Conservation (phyloP, 2,113 vertebrate species). For the Notothenia rossii region DNA sequence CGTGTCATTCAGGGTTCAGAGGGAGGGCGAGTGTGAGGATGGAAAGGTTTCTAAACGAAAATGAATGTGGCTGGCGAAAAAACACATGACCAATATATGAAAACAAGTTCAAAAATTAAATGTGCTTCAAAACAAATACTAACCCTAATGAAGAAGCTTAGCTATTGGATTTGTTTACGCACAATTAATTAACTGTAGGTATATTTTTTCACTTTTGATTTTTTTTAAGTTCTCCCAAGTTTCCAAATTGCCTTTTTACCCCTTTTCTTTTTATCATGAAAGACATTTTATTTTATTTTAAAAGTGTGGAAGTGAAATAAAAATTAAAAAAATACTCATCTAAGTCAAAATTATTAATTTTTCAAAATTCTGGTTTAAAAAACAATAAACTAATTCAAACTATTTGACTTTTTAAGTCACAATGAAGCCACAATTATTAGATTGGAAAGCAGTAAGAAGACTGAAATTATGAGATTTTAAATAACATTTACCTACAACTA, state of each 20-base stretch:
- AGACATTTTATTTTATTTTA: neutral
- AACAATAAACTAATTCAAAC: neutral
- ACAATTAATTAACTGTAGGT: neutral
- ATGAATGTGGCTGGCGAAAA: neutral
- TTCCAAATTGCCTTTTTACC: no score
- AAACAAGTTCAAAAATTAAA: no score
- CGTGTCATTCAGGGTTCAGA: slow-evolving; percentile 2
- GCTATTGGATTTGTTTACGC: no score
- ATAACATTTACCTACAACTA: no score
- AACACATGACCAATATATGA: neutral
- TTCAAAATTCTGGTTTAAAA: neutral
- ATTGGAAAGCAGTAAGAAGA: neutral
- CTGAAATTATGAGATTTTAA: neutral
- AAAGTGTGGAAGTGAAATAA: neutral
- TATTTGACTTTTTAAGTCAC: neutral
- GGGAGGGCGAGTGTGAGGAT: slow-evolving; percentile 1
- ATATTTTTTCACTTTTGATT: neutral
- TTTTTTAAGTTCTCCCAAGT: no score
- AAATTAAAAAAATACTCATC: neutral
- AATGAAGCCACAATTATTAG: neutral
- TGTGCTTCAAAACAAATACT: no score
- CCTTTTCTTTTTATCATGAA: no score
- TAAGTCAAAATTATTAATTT: neutral
- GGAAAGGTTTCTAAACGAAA: neutral
- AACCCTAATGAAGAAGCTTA: no score